Evolutionary conservation across 2,888 invertebrate genomes (phyloP), one percentile per base, ranked within the genome.

Genomic region (Galeruca laticollis): DNA sequence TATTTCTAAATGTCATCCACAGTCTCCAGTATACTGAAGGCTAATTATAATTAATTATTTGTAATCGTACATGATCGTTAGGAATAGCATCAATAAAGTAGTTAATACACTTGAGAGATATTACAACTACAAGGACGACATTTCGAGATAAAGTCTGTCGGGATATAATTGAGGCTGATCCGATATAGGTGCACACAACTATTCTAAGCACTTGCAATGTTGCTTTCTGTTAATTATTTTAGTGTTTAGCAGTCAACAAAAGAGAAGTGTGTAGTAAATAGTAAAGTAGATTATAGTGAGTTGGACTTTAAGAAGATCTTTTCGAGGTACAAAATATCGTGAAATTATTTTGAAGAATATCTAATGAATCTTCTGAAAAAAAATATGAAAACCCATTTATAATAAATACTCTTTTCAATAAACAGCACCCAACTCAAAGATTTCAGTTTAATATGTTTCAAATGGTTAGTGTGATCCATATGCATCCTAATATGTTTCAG

Each of bases 11-110:
- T 56, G 61, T 61, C 61, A 61, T 67, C 60, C 60, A 60, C 33
- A 18, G 54, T 67, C 67, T 67, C 40, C 21, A 56, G 56, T 54
- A 26, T 60, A 69, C 60, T 52, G 51, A 63, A 56, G 20, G 33
- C 20, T 69, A 69, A 69, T 69, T 69, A 59, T 59, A 69, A 69
- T 69, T 69, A 69, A 69, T 69, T 69, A 60, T 63, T 52, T 49
- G 20, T 64, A 63, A 60, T 69, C 35, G 52, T 60, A 60, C 69
- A 69, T 13, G 69, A 49, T 63, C 60, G 52, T 60, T 61, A 59
- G 47, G 37, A 52, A 60, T 52, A 60, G 49, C 57, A 51, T 21
- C 57, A 40, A 43, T 33, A 63, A 57, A 59, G 60, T 60, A 60
- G 18, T 61, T 68, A 52, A 69, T 69, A 69, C 64, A 35, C 64